phyloP scores from a whole-genome alignment of 2,113 vertebrate species.

The Labrus mixtus region DNA sequence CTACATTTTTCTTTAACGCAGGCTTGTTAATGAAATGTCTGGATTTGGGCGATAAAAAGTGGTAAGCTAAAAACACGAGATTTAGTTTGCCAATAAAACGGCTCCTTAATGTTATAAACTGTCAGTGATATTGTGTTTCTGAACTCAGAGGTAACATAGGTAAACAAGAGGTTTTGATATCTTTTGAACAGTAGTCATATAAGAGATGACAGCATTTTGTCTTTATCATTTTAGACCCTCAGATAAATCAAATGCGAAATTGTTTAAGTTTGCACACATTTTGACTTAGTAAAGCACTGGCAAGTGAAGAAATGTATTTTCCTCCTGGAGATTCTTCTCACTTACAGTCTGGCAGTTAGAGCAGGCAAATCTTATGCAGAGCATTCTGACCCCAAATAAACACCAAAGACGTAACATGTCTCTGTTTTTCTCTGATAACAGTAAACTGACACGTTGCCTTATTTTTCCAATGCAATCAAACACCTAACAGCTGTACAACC shows the following conservation, averaged over 20 bases:
- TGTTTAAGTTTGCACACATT: neutral
- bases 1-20: neutral
- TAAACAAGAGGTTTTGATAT: too few relatives aligned
- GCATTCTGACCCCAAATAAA: constrained; percentile 22
- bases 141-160: too few relatives aligned
- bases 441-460: neutral
- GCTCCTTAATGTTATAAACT: too few relatives aligned
- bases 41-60: too few relatives aligned
- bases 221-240: neutral
- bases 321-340: neutral
- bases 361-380: neutral
- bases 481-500: constrained; percentile 19
- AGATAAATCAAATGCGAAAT: neutral
- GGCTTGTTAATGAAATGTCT: too few relatives aligned
- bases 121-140: too few relatives aligned
- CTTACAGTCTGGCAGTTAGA: neutral
- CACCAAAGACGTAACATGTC: neutral
- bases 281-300: neutral
- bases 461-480: neutral
- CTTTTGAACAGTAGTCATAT: too few relatives aligned
- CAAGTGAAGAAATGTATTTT: neutral
- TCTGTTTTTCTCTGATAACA: constrained; percentile 7
- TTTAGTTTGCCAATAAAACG: too few relatives aligned
- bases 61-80: too few relatives aligned
- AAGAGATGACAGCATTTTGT: neutral